phyloP scores from a whole-genome alignment of 2,797 vertebrate genomes.

The Pelobates cultripes region DNA sequence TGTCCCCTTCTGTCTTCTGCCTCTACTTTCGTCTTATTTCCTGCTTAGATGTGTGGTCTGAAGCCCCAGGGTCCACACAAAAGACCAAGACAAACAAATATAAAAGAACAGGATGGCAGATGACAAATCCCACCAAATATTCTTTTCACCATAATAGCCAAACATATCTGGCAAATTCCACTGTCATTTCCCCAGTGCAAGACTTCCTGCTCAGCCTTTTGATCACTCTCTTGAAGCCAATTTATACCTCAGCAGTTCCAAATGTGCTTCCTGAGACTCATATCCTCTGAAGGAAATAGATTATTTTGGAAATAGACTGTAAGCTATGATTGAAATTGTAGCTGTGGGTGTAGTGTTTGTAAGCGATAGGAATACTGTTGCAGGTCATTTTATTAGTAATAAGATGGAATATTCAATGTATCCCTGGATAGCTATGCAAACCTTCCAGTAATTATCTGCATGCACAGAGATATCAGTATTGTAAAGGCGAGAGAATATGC shows the following conservation, averaged over 20 bases:
- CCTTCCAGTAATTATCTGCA: constrained; percentile 50
- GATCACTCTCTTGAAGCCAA: constrained; percentile 51
- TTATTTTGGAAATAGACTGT: constrained; percentile 50
- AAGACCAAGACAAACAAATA: constrained; percentile 28
- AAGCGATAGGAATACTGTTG: constrained; percentile 49
- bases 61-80: background rate
- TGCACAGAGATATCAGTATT: constrained; percentile 41
- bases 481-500: constrained; percentile 19
- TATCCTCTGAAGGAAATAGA: constrained; percentile 55
- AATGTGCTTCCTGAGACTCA: constrained; percentile 56
- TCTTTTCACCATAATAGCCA: constrained; percentile 40
- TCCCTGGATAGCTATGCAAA: constrained; percentile 41
- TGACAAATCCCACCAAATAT: constrained; percentile 35
- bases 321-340: constrained; percentile 50
- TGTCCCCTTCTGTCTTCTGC: constrained; percentile 36
- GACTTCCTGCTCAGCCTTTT: constrained; percentile 51
- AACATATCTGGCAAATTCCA: constrained; percentile 33
- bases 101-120: constrained; percentile 39
- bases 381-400: constrained; percentile 55
- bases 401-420: constrained; percentile 39
- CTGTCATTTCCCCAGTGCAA: constrained; percentile 45
- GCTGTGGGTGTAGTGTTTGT: constrained; percentile 47
- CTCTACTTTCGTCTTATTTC: constrained; percentile 6
- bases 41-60: constrained; percentile 29
- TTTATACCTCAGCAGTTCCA: constrained; percentile 51